Conservation (phyloP, 2,797 vertebrate genomes). For the Rhincodon typus region DNA sequence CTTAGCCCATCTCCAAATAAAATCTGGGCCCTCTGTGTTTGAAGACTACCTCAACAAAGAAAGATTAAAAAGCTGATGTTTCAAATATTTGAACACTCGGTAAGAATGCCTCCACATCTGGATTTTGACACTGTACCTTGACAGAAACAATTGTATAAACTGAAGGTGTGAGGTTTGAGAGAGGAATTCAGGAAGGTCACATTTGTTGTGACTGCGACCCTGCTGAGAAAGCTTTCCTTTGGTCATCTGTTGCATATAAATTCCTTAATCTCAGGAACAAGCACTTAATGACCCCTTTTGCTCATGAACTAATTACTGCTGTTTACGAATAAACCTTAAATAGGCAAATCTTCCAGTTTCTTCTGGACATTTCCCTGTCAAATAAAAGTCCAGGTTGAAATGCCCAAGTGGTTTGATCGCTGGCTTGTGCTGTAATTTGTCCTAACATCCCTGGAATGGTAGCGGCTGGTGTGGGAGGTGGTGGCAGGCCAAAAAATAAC, state of each 20-base stretch:
- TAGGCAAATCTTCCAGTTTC: background rate
- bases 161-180: conserved; percentile 40
- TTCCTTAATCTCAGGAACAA: conserved; percentile 39
- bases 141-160: conserved; percentile 41
- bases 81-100: background rate
- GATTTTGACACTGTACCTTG: background rate
- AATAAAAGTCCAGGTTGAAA: background rate
- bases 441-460: background rate
- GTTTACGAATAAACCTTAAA: background rate
- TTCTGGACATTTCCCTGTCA: background rate
- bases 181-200: conserved; percentile 38
- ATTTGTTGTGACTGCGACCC: conserved; percentile 42
- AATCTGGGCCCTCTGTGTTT: background rate
- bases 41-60: background rate
- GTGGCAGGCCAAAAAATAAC: too few relatives aligned
- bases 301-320: background rate
- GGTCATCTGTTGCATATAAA: conserved; percentile 41
- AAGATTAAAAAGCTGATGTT: background rate
- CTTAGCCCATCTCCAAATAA: background rate
- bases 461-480: too few relatives aligned
- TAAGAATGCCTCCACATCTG: background rate
- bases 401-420: background rate
- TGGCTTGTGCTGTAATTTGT: background rate
- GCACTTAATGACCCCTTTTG: background rate
- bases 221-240: conserved; percentile 39